Evolutionary conservation across 2,797 vertebrate genomes (phyloP), one percentile per base, ranked within the genome.

Genomic region (Vespertilio murinus): DNA sequence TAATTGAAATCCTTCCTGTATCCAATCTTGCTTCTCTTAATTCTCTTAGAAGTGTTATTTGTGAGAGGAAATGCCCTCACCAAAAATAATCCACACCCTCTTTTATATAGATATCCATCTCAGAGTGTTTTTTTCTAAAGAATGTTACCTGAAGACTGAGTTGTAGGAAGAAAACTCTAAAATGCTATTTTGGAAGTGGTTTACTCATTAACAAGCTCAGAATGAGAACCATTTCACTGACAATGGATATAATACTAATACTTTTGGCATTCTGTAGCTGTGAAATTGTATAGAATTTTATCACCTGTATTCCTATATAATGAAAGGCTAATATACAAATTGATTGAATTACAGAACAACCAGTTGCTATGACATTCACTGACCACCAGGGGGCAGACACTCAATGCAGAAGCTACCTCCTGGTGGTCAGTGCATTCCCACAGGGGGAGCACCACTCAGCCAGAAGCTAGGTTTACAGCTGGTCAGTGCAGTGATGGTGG

Each of bases 221-320:
- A 95, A 64, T 86, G 79, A 88, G 65, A 89, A 49, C 11, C 47
- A 59, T 79, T 95, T 94, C 47, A 73, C 33, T 79, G 49, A 30
- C 67, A 38, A 25, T 88, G 78, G 38, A 33, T 70, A 17, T 35
- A 64, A 74, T 92, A 84, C 42, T 94, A 79, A 86, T 30, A 11
- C 8, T 88, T 78, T 70, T 78, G 42, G 23, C 70, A 91, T 74
- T 82, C 16, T 69, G 18, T 65, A 87, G 52, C 20, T 45, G n/a
- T 80, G 65, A 91, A 73, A 56, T 67, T 88, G 30, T 80, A 84
- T 47, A 73, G 28, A 59, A 12, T 78, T 82, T 73, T 78, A 45
- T 88, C 40, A 67, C 6, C 54, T 11, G 40, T 91, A 40, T 70
- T 30, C 42, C 42, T 42, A 42, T 10, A 42, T 42, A 42, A 42